Evolutionary conservation across 2,113 vertebrate genomes (phyloP).

Genomic region (Passer domesticus): DNA sequence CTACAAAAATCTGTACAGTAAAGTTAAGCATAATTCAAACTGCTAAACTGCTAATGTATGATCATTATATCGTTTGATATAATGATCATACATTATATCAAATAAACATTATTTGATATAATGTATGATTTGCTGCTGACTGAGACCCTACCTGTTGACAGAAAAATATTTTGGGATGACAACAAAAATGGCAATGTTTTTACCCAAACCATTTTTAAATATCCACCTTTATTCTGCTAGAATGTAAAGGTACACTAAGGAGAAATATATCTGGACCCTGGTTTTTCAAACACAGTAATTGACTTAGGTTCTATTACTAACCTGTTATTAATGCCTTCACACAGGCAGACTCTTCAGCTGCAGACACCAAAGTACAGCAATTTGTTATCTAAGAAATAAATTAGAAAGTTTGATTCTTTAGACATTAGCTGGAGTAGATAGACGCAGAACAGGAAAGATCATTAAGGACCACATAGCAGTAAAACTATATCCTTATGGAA

Average conservation of each 20-base stretch:
- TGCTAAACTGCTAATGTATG: too few relatives aligned
- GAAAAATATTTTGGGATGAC: neutral
- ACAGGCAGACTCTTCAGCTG: neutral
- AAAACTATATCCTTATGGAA: slow-evolving; percentile 5
- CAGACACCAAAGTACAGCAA: neutral
- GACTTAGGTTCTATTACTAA: neutral
- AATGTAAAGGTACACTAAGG: neutral
- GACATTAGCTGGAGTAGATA: neutral
- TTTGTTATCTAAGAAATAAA: neutral
- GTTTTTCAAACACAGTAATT: neutral
- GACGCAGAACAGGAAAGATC: slow-evolving; percentile 1
- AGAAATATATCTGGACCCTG: neutral
- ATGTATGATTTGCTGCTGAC: neutral
- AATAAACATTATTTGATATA: neutral
- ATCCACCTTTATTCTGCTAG: neutral
- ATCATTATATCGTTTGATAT: too few relatives aligned
- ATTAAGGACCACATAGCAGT: neutral
- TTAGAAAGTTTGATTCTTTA: neutral
- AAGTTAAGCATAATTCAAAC: neutral
- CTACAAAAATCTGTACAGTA: neutral
- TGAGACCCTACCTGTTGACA: neutral
- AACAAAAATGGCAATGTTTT: neutral
- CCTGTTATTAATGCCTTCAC: neutral
- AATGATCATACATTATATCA: too few relatives aligned
- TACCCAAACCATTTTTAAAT: neutral